Percentiles rank a stretch among this genome's conserved stretches.
These are phyloP conservation scores for Palloptera scutellata DNA, from an alignment of 2,888 invertebrate genomes.

Conservation along the genomic window DNA sequence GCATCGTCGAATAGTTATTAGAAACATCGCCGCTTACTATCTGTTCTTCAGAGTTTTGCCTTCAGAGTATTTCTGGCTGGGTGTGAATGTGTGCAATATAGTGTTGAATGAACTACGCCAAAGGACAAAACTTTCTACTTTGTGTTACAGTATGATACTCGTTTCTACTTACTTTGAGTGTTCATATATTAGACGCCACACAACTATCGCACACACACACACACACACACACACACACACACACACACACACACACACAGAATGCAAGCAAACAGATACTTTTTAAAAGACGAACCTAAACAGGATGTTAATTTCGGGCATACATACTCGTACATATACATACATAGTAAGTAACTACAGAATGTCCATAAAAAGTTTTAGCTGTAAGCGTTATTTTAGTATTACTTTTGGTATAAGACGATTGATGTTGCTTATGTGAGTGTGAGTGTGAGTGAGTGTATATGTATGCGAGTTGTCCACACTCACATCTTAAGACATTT, in stretches of 20 bases:
- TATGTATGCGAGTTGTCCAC: background rate
- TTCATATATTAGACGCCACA: slow-evolving; percentile 17
- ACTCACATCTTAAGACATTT: slow-evolving; percentile 1
- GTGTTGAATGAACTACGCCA: slow-evolving; percentile 24
- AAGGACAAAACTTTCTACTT: slow-evolving; percentile 41
- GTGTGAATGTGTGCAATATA: background rate
- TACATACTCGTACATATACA: slow-evolving; percentile 1
- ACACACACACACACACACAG: slow-evolving; percentile 5
- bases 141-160: slow-evolving; percentile 19
- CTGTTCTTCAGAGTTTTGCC: too few species aligned
- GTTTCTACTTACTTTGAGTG: slow-evolving; percentile 6
- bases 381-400: too few species aligned
- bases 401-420: too few species aligned
- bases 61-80: background rate
- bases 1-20: too few species aligned
- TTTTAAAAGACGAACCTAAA: slow-evolving; percentile 16
- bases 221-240: slow-evolving; percentile 8
- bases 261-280: background rate
- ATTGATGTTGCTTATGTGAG: background rate
- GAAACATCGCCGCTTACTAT: too few species aligned
- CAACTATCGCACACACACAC: background rate
- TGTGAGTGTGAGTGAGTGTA: background rate
- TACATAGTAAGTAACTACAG: background rate
- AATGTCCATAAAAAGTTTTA: too few species aligned
- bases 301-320: slow-evolving; percentile 27